Percentiles rank a stretch among this genome's conserved stretches.
phyloP scores from a whole-genome alignment of 2,888 invertebrate genomes.

The Drosophila eohydei region DNA sequence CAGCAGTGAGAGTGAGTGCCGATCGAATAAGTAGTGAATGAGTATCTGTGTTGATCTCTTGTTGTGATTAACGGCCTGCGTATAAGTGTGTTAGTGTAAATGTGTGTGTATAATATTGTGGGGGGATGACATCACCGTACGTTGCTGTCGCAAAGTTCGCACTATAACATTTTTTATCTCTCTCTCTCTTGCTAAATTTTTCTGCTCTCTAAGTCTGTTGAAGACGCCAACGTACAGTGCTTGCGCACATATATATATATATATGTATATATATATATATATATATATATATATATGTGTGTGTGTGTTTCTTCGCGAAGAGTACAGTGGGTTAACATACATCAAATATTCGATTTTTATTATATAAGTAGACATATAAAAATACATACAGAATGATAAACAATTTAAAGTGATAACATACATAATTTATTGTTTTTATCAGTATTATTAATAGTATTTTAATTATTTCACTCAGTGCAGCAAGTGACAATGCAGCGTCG shows the following conservation, averaged over 20 bases:
- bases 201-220: conserved; percentile 28
- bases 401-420: background rate
- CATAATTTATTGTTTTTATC: background rate
- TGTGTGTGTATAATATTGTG: conserved; percentile 44
- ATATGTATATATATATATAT: background rate
- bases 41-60: conserved; percentile 61
- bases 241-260: background rate
- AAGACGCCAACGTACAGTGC: conserved; percentile 44
- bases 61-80: conserved; percentile 62
- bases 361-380: background rate
- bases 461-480: conserved; percentile 1
- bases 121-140: conserved; percentile 75
- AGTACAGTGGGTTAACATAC: conserved; percentile 29
- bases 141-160: conserved; percentile 51
- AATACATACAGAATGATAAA: background rate
- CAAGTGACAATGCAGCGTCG: conserved; percentile 3
- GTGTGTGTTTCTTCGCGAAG: background rate
- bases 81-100: conserved; percentile 7
- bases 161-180: conserved; percentile 37
- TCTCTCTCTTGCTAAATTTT: conserved; percentile 27
- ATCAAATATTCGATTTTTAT: background rate
- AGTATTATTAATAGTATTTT: background rate
- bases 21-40: conserved; percentile 39
- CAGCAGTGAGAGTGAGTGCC: conserved; percentile 45
- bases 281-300: background rate